phyloP scores from a whole-genome alignment of 2,113 vertebrate species.

The Paramisgurnus dabryanus region DNA sequence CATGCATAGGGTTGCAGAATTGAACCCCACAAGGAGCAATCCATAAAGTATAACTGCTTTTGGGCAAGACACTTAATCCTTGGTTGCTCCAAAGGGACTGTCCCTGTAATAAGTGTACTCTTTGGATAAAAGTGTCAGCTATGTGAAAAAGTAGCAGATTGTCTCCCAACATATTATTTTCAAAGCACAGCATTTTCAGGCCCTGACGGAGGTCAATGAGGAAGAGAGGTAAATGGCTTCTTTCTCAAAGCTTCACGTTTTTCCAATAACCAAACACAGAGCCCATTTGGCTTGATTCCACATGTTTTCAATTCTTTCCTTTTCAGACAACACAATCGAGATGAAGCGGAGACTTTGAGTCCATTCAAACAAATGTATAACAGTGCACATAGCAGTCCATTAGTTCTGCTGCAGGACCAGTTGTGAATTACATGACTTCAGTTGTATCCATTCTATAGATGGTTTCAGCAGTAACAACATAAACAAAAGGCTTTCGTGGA shows the following conservation, averaged over 20 bases:
- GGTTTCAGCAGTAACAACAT: no score
- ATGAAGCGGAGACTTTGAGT: background rate
- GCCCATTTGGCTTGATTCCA: conserved; percentile 16
- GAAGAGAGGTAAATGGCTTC: background rate
- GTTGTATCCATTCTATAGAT: background rate
- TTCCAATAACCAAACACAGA: background rate
- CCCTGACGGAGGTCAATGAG: conserved; percentile 15
- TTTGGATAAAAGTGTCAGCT: conserved; percentile 29
- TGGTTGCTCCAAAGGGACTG: background rate
- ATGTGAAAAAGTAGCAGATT: conserved; percentile 12
- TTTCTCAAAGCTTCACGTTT: background rate
- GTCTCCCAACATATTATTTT: conserved; percentile 8
- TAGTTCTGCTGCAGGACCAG: background rate
- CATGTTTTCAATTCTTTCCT: background rate
- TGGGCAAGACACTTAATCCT: conserved; percentile 15
- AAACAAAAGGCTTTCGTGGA: no score
- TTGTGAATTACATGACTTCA: background rate
- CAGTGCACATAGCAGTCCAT: background rate
- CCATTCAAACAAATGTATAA: background rate
- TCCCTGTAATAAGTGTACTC: conserved; percentile 12
- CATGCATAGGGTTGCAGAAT: background rate
- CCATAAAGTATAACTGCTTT: conserved; percentile 4
- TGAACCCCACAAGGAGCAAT: conserved; percentile 5
- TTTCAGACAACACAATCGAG: background rate
- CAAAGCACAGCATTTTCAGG: background rate